Conservation (phyloP, 2,888 invertebrate genomes). For the Conchocele bisecta region DNA sequence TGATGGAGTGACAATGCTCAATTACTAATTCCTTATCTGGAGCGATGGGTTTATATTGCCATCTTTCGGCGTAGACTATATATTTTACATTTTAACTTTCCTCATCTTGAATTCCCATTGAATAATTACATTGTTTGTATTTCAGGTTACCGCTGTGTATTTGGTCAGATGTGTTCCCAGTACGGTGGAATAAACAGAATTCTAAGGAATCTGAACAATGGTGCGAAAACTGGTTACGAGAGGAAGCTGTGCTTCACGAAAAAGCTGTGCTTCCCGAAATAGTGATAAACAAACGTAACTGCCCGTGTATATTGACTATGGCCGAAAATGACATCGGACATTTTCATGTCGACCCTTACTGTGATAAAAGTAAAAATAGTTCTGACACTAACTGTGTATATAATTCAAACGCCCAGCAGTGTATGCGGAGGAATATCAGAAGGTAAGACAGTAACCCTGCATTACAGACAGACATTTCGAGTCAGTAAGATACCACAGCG, state of each 20-base stretch:
- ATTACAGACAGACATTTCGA: too few relatives aligned
- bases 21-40: too few relatives aligned
- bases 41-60: too few relatives aligned
- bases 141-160: conserved; percentile 60
- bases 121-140: neutral
- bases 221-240: conserved; percentile 68
- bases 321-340: conserved; percentile 71
- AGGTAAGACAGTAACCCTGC: too few relatives aligned
- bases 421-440: conserved; percentile 55
- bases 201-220: conserved; percentile 53
- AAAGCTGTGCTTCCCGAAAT: conserved; percentile 10
- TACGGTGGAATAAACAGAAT: conserved; percentile 50
- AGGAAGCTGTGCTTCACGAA: conserved; percentile 19
- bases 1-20: too few relatives aligned
- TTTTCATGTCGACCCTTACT: conserved; percentile 70
- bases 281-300: conserved; percentile 41
- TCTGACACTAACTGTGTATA: conserved; percentile 59
- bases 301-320: conserved; percentile 69
- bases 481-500: too few relatives aligned
- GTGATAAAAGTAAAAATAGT: conserved; percentile 52
- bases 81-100: too few relatives aligned
- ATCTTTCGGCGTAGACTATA: too few relatives aligned
- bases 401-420: conserved; percentile 57
- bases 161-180: conserved; percentile 76
- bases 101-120: too few relatives aligned